Evolutionary conservation across 2,113 vertebrate species (phyloP).

Genomic region (Rhineura floridana): DNA sequence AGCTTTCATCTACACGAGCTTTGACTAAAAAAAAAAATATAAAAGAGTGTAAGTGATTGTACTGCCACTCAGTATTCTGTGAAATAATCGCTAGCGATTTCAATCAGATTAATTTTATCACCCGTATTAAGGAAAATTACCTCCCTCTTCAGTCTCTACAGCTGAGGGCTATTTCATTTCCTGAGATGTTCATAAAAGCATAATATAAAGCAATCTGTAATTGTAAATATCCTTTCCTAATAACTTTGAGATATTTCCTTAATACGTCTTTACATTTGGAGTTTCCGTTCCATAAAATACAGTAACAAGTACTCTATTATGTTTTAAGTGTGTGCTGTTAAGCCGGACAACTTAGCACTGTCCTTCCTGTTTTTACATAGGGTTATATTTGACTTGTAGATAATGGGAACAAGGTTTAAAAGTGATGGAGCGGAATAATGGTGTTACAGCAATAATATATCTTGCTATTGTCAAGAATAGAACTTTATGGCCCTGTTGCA

Average conservation of each 20-base stretch:
- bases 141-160: conserved; percentile 87
- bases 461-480: conserved; percentile 82
- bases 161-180: conserved; percentile 91
- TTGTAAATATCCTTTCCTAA: conserved; percentile 89
- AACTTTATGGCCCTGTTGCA: conserved; percentile 82
- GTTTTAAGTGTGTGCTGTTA: conserved; percentile 85
- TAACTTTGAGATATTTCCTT: conserved; percentile 89
- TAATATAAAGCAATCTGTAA: conserved; percentile 88
- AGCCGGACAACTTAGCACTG: conserved; percentile 82
- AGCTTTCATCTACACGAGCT: conserved; percentile 94
- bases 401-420: conserved; percentile 89
- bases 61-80: conserved; percentile 88
- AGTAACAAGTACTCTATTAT: conserved; percentile 89
- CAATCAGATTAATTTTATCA: conserved; percentile 98
- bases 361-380: conserved; percentile 88
- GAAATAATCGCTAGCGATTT: conserved; percentile 96
- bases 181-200: conserved; percentile 89
- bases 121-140: conserved; percentile 92
- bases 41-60: conserved; percentile 95
- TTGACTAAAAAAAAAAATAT: conserved; percentile 89
- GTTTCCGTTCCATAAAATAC: conserved; percentile 89
- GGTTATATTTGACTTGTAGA: conserved; percentile 88
- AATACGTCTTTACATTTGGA: conserved; percentile 88
- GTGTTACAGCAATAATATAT: conserved; percentile 85
- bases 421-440: conserved; percentile 89